These are phyloP conservation scores for Agrypnus murinus DNA, from an alignment of 2,888 invertebrate genomes.

Conservation along the genomic window DNA sequence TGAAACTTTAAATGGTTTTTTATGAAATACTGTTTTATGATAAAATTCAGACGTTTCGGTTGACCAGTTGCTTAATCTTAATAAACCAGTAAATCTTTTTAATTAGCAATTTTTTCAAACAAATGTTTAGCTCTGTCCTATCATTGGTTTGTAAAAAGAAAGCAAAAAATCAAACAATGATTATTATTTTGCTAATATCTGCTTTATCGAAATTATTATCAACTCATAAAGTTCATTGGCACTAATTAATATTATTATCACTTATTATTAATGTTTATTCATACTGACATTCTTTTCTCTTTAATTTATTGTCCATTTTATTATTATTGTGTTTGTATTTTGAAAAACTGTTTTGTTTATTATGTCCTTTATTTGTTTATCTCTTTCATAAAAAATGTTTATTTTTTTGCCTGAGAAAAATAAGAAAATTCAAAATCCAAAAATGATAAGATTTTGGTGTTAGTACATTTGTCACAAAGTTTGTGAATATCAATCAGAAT, in stretches of 20 bases:
- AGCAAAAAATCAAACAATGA: constrained; percentile 1
- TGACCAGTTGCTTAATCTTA: too few species aligned
- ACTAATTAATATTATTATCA: constrained; percentile 46
- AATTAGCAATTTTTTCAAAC: constrained; percentile 20
- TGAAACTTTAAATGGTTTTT: too few species aligned
- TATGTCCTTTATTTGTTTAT: background rate
- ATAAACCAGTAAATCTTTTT: constrained; percentile 7
- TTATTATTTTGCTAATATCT: constrained; percentile 22
- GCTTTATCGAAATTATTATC: constrained; percentile 37
- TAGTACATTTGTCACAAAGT: too few species aligned
- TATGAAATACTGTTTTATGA: too few species aligned
- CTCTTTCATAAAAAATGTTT: too few species aligned
- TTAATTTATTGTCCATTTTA: too few species aligned
- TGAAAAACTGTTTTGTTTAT: constrained; percentile 13
- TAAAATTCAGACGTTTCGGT: too few species aligned
- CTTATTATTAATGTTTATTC: constrained; percentile 32
- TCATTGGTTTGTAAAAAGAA: background rate
- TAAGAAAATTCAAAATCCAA: too few species aligned
- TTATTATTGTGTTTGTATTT: background rate
- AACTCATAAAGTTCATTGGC: constrained; percentile 47
- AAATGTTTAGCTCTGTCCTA: too few species aligned
- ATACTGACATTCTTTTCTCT: background rate
- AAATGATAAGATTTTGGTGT: too few species aligned
- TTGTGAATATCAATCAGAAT: too few species aligned
- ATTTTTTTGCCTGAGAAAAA: too few species aligned